These are phyloP conservation scores for Zosterops borbonicus DNA, from an alignment of 2,113 vertebrate species.

Conservation along the genomic window DNA sequence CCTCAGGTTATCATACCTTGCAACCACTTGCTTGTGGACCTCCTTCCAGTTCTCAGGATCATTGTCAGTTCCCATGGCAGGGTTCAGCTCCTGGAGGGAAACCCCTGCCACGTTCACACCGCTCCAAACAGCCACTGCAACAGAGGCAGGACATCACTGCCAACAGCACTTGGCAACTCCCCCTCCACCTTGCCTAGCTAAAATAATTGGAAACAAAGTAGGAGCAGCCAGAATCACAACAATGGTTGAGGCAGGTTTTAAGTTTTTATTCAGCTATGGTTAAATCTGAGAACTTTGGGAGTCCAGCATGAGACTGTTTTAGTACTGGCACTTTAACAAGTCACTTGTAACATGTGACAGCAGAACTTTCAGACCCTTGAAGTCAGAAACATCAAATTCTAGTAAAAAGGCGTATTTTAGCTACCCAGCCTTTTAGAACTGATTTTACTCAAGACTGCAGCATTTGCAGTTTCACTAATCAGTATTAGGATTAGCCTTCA, in stretches of 20 bases:
- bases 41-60: constrained; percentile 93
- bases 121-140: constrained; percentile 93
- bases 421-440: background rate
- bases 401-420: background rate
- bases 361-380: background rate
- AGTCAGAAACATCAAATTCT: background rate
- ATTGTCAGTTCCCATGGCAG: constrained; percentile 84
- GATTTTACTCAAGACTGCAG: background rate
- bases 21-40: constrained; percentile 91
- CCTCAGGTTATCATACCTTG: constrained; percentile 77
- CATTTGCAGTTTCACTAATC: background rate
- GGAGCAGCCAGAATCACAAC: background rate
- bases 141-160: background rate
- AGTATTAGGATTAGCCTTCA: background rate
- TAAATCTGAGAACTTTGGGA: background rate
- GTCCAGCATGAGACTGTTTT: background rate
- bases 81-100: constrained; percentile 89
- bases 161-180: background rate
- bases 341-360: background rate
- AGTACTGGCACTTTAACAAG: background rate
- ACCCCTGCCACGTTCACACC: constrained; percentile 93
- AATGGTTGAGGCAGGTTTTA: background rate
- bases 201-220: background rate
- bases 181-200: background rate
- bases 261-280: background rate